These are phyloP conservation scores for Probaryconus sp. DNA, from an alignment of 1,140 invertebrate genomes.

Conservation along the genomic window DNA sequence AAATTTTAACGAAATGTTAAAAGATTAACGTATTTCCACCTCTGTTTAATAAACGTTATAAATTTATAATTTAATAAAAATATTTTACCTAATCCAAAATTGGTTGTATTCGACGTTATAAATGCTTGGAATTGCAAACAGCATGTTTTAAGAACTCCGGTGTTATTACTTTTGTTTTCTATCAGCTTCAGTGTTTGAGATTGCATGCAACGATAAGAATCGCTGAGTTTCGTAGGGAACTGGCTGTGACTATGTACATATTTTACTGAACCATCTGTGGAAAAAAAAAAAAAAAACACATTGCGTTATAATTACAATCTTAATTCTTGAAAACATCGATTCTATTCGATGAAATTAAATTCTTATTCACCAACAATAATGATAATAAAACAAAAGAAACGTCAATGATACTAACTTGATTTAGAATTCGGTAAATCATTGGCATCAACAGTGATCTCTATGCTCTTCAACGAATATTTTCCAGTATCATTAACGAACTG, in stretches of 20 bases:
- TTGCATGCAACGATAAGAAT: conserved; percentile 84
- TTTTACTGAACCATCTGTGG: conserved; percentile 73
- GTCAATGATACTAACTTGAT: conserved; percentile 18
- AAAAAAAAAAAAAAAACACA: conserved; percentile 35
- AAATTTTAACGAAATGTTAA: conserved; percentile 1
- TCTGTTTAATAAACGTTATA: conserved; percentile 9
- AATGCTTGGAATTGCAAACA: conserved; percentile 87
- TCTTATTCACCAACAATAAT: no score
- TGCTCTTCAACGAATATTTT: conserved; percentile 4
- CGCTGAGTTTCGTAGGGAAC: conserved; percentile 79
- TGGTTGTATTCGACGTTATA: conserved; percentile 73
- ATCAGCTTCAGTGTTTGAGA: conserved; percentile 79
- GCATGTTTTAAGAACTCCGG: conserved; percentile 77
- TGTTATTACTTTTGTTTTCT: conserved; percentile 68
- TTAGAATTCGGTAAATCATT: conserved; percentile 16
- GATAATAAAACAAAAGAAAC: no score
- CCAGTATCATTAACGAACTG: conserved; percentile 7
- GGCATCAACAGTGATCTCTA: conserved; percentile 10
- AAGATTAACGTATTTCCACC: no score
- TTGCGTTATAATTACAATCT: no score
- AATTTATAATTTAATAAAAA: conserved; percentile 8
- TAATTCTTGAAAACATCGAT: background rate
- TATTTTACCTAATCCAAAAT: conserved; percentile 80
- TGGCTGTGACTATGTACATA: conserved; percentile 74
- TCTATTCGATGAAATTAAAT: background rate